A percentile compares a stretch with the other conserved stretches of the same genome.
phyloP scores from a whole-genome alignment of 2,113 vertebrate genomes.

The Epinephelus lanceolatus region DNA sequence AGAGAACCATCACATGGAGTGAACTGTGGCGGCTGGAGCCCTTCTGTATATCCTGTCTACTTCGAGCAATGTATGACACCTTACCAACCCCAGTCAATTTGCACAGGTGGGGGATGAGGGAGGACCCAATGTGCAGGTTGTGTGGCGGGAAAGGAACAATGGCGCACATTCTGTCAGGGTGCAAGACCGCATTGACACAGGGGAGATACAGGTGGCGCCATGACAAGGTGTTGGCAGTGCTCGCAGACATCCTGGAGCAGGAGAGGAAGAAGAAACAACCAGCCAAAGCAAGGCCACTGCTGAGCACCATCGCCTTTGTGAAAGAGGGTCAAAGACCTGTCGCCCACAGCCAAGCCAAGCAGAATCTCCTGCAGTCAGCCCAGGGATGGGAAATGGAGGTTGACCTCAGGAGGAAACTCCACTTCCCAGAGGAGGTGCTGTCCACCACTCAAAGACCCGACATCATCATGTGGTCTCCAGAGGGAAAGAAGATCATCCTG shows the following conservation, averaged over 20 bases:
- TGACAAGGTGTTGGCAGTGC: neutral
- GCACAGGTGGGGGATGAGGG: neutral
- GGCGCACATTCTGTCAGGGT: neutral
- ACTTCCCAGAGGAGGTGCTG: neutral
- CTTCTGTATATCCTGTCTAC: neutral
- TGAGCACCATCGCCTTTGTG: too few relatives aligned
- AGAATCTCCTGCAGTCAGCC: too few relatives aligned
- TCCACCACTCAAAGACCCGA: neutral
- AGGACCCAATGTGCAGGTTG: neutral
- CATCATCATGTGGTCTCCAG: neutral
- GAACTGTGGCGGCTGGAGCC: neutral
- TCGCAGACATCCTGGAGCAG: conserved; percentile 2
- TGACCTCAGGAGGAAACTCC: neutral
- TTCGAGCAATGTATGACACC: neutral
- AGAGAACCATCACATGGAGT: too few relatives aligned
- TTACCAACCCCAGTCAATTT: too few relatives aligned
- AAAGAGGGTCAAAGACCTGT: too few relatives aligned
- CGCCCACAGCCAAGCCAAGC: too few relatives aligned
- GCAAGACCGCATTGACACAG: neutral
- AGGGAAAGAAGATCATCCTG: conserved; percentile 5
- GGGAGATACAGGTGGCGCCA: neutral
- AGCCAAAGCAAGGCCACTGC: too few relatives aligned
- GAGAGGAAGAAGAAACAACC: neutral
- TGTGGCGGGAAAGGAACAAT: neutral
- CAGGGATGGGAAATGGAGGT: too few relatives aligned